Percentiles rank a stretch among this genome's conserved stretches.
Evolutionary conservation across 2,113 vertebrate genomes (phyloP).

Genomic region (Siniperca knerii): DNA sequence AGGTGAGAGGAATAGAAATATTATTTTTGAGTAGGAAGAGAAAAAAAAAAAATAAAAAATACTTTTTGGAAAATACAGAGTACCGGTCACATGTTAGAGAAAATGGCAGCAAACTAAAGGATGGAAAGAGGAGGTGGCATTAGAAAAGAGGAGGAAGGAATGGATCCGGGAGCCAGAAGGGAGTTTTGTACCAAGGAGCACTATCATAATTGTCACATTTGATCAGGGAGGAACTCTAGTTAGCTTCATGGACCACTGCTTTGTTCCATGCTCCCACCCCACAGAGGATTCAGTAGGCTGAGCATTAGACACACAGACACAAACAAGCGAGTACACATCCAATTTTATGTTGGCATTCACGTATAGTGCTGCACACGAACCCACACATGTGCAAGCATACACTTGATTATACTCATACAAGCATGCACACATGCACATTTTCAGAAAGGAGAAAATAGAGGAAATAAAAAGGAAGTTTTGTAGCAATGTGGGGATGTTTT

Average conservation of each 20-base stretch:
- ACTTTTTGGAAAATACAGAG: slow-evolving; percentile 14
- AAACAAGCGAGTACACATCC: slow-evolving; percentile 9
- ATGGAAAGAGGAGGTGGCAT: slow-evolving; percentile 63
- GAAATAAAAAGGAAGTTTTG: neutral
- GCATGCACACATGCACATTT: slow-evolving; percentile 20
- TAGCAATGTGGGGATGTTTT: slow-evolving; percentile 12
- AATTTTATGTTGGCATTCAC: slow-evolving; percentile 33
- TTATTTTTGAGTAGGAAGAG: neutral
- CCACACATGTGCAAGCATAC: neutral
- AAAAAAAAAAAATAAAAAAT: neutral
- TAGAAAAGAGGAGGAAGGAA: slow-evolving; percentile 35
- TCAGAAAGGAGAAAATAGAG: neutral
- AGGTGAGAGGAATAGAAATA: neutral
- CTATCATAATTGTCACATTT: slow-evolving; percentile 84
- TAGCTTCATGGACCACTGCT: slow-evolving; percentile 74
- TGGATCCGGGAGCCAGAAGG: slow-evolving; percentile 54
- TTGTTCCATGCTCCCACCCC: slow-evolving; percentile 57
- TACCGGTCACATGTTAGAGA: slow-evolving; percentile 33
- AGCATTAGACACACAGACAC: slow-evolving; percentile 48
- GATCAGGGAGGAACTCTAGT: slow-evolving; percentile 75
- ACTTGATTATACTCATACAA: slow-evolving; percentile 8
- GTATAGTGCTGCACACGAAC: neutral
- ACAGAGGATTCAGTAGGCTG: slow-evolving; percentile 45
- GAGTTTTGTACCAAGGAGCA: slow-evolving; percentile 71
- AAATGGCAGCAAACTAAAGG: slow-evolving; percentile 46